Evolutionary conservation across 2,797 vertebrate genomes (phyloP), one percentile per base, ranked within the genome.

Genomic region (Gallinago solitaria): DNA sequence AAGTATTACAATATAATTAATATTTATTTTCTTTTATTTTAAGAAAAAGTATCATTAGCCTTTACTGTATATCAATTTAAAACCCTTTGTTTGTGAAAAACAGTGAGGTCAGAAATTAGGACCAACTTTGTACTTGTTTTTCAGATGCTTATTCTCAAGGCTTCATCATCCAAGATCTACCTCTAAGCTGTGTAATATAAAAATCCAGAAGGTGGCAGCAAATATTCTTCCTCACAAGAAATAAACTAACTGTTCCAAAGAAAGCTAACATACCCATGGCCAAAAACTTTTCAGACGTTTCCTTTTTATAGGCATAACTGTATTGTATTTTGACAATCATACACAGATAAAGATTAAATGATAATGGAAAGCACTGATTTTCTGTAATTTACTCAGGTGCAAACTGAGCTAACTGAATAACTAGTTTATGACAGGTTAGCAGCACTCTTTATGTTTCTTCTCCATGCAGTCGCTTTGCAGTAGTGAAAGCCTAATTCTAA

Each of bases 161-260:
- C n/a, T 74, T 37, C 43, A 20, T 28, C 16, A 23, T 11, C 37
- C 2, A 69, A 59, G 33, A 41, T 21, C 27, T 76, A 54, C 10
- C 41, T 48, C 32, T 17, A 50, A 41, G 30, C 45, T 32, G 28
- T n/a, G 45, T 48, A 50, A 39, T 37, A 9, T 0, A 28, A 11
- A 78, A 48, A 30, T 81, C 97, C 98, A 96, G 96, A 37, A 97
- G 98, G 50, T 96, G 97, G 98, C 97, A 97, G 97, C 96, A 97
- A 91, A 95, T 70, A 33, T 56, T 76, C 56, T 85, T 87, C 37
- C 27, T 33, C 12, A 28, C 9, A 28, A 71, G 3, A 76, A 67
- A n/a, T 6, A n/a, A 12, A 15, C 39, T 32, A 11, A 12, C 39
- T 56, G 2, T 68, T 74, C 28, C 60, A 68, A 37, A 13, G 53